Conservation (phyloP, 2,797 vertebrate genomes). For the Corythornis leucogaster region DNA sequence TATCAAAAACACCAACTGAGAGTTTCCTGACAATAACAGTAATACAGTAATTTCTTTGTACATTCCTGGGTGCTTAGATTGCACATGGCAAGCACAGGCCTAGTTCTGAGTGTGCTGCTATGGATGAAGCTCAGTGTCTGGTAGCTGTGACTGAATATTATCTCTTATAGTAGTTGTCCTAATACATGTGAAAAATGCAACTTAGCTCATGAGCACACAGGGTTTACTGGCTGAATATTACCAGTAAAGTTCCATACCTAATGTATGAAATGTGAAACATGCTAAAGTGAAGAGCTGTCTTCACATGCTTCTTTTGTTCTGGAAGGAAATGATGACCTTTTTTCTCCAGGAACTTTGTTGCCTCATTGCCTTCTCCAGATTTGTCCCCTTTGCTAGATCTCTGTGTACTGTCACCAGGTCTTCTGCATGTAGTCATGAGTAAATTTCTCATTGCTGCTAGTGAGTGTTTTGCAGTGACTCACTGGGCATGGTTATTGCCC, state of each 20-base stretch:
- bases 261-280: not conserved
- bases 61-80: not conserved
- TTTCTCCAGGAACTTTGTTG: not conserved
- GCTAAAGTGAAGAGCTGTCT: not conserved
- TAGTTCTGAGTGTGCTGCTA: not conserved
- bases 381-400: constrained; percentile 24
- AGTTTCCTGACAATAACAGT: not conserved
- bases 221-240: not conserved
- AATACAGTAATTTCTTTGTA: not conserved
- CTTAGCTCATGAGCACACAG: not conserved
- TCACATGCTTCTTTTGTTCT: not conserved
- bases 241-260: not conserved
- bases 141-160: not conserved
- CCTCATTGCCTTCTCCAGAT: not conserved
- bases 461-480: constrained; percentile 33
- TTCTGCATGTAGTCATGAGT: not conserved
- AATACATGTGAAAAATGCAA: fast-evolving
- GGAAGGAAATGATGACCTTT: not conserved
- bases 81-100: not conserved
- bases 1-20: not conserved
- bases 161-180: not conserved
- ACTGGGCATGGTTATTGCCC: constrained; percentile 34
- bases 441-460: constrained; percentile 21
- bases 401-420: not conserved
- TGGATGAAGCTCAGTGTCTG: not conserved